Conservation (phyloP, 1,140 invertebrate genomes). For the Musca vetustissima region DNA sequence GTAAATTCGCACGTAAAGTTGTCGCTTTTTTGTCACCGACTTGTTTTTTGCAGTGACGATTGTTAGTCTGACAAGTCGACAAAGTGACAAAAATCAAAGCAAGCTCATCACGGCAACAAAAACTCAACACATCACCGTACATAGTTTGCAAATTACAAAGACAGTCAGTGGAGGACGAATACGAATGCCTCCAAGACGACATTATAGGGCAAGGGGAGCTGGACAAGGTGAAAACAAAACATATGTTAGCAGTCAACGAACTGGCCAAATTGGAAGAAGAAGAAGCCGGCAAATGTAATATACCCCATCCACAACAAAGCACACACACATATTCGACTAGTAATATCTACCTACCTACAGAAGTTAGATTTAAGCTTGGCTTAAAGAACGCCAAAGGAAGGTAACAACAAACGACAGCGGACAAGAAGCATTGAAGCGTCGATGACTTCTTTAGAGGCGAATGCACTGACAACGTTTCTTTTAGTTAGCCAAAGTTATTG, state of each 20-base stretch:
- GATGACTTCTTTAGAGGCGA: conserved; percentile 18
- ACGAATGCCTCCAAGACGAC: background rate
- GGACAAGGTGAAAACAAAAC: background rate
- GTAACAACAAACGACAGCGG: too few relatives aligned
- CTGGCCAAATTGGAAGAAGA: conserved; percentile 14
- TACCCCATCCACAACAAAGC: too few relatives aligned
- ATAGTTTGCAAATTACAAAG: background rate
- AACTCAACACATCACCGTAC: background rate
- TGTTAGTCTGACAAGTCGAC: background rate
- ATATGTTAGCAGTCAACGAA: conserved; percentile 18
- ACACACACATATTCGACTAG: too few relatives aligned
- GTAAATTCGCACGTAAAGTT: conserved; percentile 12
- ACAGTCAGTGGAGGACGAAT: background rate
- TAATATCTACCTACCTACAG: too few relatives aligned
- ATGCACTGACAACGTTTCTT: conserved; percentile 18
- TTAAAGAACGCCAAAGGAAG: too few relatives aligned
- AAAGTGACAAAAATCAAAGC: background rate
- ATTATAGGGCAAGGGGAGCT: background rate
- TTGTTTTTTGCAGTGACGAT: background rate
- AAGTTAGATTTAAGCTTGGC: too few relatives aligned
- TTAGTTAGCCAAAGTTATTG: background rate
- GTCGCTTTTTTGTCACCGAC: background rate
- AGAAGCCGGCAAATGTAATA: background rate
- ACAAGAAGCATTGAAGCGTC: too few relatives aligned
- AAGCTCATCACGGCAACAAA: too few relatives aligned